These are phyloP conservation scores for Chondrilla cf. caribensis DNA, from an alignment of 37 sponge, comb jelly and placozoan species.

Conservation along the genomic window DNA sequence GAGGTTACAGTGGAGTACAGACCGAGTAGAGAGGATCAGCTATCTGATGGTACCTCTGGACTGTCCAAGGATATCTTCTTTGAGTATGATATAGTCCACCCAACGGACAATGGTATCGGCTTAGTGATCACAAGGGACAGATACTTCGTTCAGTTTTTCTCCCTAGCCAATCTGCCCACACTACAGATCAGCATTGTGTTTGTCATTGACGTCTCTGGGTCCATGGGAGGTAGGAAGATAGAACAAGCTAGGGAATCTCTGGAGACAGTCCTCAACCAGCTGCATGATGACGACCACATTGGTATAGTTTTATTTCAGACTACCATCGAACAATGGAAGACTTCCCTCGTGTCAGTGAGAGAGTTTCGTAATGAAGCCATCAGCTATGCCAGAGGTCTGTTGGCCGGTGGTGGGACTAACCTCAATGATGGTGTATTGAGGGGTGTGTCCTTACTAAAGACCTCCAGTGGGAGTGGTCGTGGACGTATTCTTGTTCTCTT, in stretches of 20 bases:
- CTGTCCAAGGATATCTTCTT: conserved; percentile 35
- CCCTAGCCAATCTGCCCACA: conserved; percentile 12
- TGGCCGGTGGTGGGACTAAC: conserved; percentile 47
- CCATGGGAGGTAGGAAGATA: conserved; percentile 57
- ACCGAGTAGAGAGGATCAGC: conserved; percentile 30
- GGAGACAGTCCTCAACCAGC: conserved; percentile 39
- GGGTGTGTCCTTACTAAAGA: conserved; percentile 28
- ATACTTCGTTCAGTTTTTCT: conserved; percentile 65
- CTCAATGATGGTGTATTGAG: conserved; percentile 30
- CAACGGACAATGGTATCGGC: conserved; percentile 29
- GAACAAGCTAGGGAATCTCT: conserved; percentile 47
- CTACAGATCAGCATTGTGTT: conserved; percentile 47
- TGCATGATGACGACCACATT: conserved; percentile 26
- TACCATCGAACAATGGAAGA: conserved; percentile 2
- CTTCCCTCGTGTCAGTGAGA: conserved; percentile 24
- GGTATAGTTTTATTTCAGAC: conserved; percentile 40
- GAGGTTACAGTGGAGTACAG: conserved; percentile 23
- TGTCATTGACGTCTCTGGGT: conserved; percentile 64
- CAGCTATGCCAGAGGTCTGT: conserved; percentile 20
- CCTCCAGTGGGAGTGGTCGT: background rate
- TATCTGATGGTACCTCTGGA: background rate
- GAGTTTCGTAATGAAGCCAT: conserved; percentile 23
- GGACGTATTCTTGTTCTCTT: conserved; percentile 46
- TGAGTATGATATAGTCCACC: conserved; percentile 54
- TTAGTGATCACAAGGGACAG: conserved; percentile 28